phyloP scores from a whole-genome alignment of 1,140 invertebrate genomes.

The Bombus confusus region DNA sequence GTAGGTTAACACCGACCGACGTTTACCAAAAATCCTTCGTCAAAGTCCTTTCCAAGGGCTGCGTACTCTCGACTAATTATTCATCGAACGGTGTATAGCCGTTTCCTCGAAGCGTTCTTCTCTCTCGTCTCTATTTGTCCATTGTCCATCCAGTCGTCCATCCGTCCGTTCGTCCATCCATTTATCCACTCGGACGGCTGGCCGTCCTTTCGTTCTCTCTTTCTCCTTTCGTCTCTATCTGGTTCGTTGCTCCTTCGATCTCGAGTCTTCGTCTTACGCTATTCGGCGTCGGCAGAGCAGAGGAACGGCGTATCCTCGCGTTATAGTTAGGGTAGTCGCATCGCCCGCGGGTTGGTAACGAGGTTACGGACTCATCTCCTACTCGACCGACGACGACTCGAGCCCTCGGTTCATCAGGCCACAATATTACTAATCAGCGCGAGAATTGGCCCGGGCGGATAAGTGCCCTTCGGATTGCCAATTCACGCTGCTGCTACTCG shows the following conservation, averaged over 20 bases:
- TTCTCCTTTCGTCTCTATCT: background rate
- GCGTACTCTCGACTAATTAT: too few species aligned
- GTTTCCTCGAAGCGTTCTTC: background rate
- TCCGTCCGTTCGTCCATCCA: background rate
- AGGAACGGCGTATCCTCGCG: constrained; percentile 61
- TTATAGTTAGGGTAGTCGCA: constrained; percentile 74
- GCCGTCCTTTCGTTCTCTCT: background rate
- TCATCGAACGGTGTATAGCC: too few species aligned
- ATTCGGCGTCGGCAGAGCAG: constrained; percentile 25
- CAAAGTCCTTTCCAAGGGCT: rapidly evolving
- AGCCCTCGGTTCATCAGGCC: constrained; percentile 81
- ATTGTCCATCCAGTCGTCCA: background rate
- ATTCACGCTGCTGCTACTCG: constrained; percentile 74
- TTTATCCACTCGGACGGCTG: constrained; percentile 41
- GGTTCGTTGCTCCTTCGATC: background rate
- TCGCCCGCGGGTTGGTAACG: constrained; percentile 76
- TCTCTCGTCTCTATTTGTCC: background rate
- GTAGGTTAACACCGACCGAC: too few species aligned
- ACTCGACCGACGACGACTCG: constrained; percentile 77
- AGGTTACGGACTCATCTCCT: constrained; percentile 81
- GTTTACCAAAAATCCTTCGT: too few species aligned
- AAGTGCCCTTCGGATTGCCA: constrained; percentile 79
- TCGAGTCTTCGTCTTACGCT: background rate
- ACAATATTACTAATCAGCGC: constrained; percentile 82
- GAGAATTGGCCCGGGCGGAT: constrained; percentile 76